Evolutionary conservation across 2,888 invertebrate species (phyloP), one percentile per base, ranked within the genome.

Genomic region (Epistrophe grossulariae): DNA sequence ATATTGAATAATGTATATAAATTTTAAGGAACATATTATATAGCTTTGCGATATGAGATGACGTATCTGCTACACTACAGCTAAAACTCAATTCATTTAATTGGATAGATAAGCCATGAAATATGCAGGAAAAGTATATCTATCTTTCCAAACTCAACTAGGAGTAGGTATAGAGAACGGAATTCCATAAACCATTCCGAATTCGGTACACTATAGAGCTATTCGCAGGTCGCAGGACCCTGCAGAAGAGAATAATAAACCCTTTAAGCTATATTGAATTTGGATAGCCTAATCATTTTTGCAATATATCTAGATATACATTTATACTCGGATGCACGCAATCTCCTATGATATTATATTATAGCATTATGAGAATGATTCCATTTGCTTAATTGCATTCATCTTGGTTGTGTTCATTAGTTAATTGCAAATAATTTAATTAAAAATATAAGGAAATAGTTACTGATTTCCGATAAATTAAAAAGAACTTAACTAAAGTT

Each of bases 341-440:
- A 40, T 60, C 38, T 60, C 17, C 60, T 40, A 13, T 40, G 40
- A 40, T 60, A 40, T 40, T 55, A 52, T 52, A 24, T 7, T 55
- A 9, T 19, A 31, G 55, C 15, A 59, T 57, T 38, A 60, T 60
- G 38, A 19, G 13, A 40, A 60, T 24, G 24, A 4, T 17, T 60
- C 60, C 60, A 60, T 60, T 60, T 60, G 60, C 60, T 60, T 60
- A 60, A 60, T 60, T 60, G 40, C 19, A 40, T 60, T 38, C 60
- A 40, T 40, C 40, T 60, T 6, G 19, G 15, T 7, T 40, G 19
- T 19, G 17, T 60, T 60, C 38, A 60, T 60, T 60, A 40, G 60
- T 38, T 40, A 60, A 60, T 60, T 19, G 35, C 28, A 55, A 31
- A 31, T 55, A 28, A 55, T 31, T 55, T 55, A 55, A 55, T 55